Base-by-base conservation (phyloP, 2,797 vertebrate genomes). In the Lophius americanus region DNA sequence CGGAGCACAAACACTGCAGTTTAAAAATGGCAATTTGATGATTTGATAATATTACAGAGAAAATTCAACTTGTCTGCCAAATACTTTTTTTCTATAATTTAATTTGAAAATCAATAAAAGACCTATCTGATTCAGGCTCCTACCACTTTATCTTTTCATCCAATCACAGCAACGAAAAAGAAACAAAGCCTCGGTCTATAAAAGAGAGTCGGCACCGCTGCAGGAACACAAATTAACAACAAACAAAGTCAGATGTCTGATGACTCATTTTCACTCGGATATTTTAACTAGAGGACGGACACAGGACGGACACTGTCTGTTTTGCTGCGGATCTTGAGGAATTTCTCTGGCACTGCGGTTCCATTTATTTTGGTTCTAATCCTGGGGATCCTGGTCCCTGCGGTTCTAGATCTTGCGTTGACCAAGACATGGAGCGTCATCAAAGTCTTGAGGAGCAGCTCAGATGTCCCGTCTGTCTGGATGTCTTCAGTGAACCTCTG, bases 401-500 rank as follows among this genome's bases (percentile, higher is more conserved):
- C 2, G 23, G 23, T 23, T 23, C 23, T 23, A 23, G 23, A 23
- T 23, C 23, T 23, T 23, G 23, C 23, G 23, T 23, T 23, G 13
- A 38, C 5, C 6, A 6, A 14, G 41, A 47, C 4, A 82, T 82
- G 79, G 76, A 78, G 37, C 60, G 79, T 9, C 59, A 65, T 42
- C 68, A 66, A 42, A 93, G 84, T 42, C 82, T 95, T 67, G 91
- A 95, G 75, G 89, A 92, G 72, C 92, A 90, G 82, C 90, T 94
- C 0, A 87, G 90, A 49, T 95, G 94, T 53, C 93, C 92, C 3
- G 75, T 94, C 70, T 95, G 92, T 83, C 64, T 95, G 68, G 93
- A 95, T 49, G 59, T 95, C 66, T 95, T 94, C 82, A 91, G 86
- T 50, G 94, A 94, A 44, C 93, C 92, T 1, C 80, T 91, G 62